Evolutionary conservation across 1,140 invertebrate species (phyloP).

Genomic region (Uloborus diversus): DNA sequence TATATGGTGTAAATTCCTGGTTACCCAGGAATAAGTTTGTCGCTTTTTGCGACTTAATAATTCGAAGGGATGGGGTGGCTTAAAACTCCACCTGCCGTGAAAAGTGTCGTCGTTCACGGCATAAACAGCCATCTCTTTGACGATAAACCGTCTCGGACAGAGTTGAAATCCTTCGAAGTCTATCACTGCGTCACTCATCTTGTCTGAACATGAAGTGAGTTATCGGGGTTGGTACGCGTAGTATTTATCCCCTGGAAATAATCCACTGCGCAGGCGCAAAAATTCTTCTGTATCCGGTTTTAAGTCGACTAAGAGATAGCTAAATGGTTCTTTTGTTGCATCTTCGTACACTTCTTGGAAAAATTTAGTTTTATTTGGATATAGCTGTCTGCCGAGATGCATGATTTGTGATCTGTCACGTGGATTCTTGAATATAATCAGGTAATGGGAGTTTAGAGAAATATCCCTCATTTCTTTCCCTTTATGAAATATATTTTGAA

Average conservation of each 20-base stretch:
- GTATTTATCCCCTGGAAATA: background rate
- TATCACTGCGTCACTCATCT: background rate
- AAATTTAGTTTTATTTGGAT: constrained; percentile 63
- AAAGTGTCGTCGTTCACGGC: background rate
- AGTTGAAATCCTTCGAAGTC: background rate
- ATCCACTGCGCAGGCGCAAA: background rate
- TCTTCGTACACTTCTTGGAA: constrained; percentile 63
- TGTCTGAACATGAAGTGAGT: background rate
- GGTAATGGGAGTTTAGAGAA: constrained; percentile 63
- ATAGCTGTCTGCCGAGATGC: constrained; percentile 62
- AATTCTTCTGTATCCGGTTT: background rate
- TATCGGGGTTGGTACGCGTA: background rate
- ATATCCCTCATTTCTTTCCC: constrained; percentile 63
- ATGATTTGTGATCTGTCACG: constrained; percentile 64
- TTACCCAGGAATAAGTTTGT: background rate
- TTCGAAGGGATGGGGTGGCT: background rate
- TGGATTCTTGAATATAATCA: constrained; percentile 66
- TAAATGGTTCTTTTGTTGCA: background rate
- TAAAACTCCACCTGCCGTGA: background rate
- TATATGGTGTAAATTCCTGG: background rate
- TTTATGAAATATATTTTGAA: constrained; percentile 66
- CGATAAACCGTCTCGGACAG: background rate
- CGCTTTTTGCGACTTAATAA: background rate
- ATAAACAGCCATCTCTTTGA: background rate
- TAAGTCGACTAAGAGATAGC: background rate